Evolutionary conservation across 2,888 invertebrate genomes (phyloP).

Genomic region (Druceiella hillmani): DNA sequence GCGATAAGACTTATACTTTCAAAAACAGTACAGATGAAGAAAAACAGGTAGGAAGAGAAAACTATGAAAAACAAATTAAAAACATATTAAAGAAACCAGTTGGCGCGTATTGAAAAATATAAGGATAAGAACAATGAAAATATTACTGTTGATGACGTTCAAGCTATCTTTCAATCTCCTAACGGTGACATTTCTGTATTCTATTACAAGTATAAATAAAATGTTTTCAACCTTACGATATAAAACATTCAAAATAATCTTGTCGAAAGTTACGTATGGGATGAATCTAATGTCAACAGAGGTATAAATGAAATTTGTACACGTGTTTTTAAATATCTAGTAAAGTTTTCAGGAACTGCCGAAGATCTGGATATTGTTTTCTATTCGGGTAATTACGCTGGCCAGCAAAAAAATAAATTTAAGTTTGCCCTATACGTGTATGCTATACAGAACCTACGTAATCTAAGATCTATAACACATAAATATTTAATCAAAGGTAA

Average conservation of each 20-base stretch:
- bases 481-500: constrained; percentile 25
- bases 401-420: constrained; percentile 27
- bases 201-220: constrained; percentile 28
- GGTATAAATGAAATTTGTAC: constrained; percentile 29
- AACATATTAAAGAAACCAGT: constrained; percentile 23
- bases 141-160: constrained; percentile 25
- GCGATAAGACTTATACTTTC: constrained; percentile 9
- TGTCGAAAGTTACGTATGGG: constrained; percentile 29
- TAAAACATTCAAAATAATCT: constrained; percentile 24
- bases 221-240: constrained; percentile 28
- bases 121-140: constrained; percentile 23
- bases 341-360: constrained; percentile 17
- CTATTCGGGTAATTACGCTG: constrained; percentile 28
- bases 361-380: constrained; percentile 26
- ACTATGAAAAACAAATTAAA: constrained; percentile 22
- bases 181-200: constrained; percentile 27
- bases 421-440: constrained; percentile 19
- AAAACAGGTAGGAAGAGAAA: constrained; percentile 23
- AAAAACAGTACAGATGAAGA: constrained; percentile 21
- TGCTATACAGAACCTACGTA: constrained; percentile 14
- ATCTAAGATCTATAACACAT: constrained; percentile 10
- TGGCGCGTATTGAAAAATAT: constrained; percentile 21
- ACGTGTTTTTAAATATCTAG: constrained; percentile 28
- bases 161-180: constrained; percentile 28
- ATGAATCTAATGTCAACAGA: constrained; percentile 28